These are phyloP conservation scores for Macaca mulatta DNA, from an alignment of 2,113 vertebrate genomes.

Conservation along the genomic window DNA sequence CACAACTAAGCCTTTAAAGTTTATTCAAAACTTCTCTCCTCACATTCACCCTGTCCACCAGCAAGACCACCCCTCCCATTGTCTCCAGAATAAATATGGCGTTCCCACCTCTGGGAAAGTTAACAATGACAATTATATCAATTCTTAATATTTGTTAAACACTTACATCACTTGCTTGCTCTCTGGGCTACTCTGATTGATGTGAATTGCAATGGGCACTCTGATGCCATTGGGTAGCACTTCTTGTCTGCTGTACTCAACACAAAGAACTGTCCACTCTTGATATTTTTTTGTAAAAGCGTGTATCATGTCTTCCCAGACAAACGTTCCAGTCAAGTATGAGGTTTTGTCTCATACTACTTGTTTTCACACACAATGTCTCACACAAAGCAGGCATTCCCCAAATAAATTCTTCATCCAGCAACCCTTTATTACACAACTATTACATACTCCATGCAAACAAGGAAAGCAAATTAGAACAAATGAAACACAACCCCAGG, in stretches of 20 bases:
- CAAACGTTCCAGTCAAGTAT: neutral
- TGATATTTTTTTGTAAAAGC: neutral
- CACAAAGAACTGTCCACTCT: neutral
- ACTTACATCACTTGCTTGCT: no score
- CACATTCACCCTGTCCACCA: neutral
- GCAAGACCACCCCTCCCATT: neutral
- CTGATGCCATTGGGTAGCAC: neutral
- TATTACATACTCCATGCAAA: neutral
- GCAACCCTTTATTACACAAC: neutral
- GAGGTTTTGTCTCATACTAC: neutral
- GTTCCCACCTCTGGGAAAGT: neutral
- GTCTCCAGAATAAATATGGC: neutral
- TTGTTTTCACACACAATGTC: neutral
- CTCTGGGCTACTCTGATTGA: neutral
- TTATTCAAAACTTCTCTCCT: neutral
- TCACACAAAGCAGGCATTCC: neutral
- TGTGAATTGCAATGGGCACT: neutral
- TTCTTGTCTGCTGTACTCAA: neutral
- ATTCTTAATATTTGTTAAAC: neutral
- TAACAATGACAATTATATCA: neutral
- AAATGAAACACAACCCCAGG: neutral
- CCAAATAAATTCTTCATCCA: neutral
- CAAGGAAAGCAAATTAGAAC: neutral
- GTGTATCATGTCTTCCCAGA: neutral
- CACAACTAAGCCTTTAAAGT: neutral